Evolutionary conservation across 2,113 vertebrate genomes (phyloP).

Genomic region (Procavia capensis): DNA sequence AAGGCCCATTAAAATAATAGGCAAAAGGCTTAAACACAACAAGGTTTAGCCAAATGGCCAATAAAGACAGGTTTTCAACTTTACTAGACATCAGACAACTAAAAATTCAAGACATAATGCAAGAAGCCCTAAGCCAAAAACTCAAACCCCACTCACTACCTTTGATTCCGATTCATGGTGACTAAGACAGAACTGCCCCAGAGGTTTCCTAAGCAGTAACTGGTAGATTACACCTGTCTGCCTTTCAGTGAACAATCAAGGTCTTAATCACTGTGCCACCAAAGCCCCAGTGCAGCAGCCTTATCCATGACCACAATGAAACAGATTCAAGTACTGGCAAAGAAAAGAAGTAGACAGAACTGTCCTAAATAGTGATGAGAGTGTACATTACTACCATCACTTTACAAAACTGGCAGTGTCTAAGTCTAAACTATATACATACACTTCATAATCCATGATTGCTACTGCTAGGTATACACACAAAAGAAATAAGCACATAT

Average conservation of each 20-base stretch:
- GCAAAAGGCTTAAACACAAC: neutral
- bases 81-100: slow-evolving; percentile 9
- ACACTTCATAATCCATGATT: neutral
- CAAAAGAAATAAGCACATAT: neutral
- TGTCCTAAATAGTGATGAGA: too few relatives aligned
- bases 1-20: neutral
- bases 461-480: neutral
- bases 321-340: neutral
- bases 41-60: slow-evolving; percentile 32
- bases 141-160: too few relatives aligned
- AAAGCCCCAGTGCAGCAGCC: neutral
- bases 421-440: neutral
- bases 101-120: neutral
- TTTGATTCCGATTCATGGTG: too few relatives aligned
- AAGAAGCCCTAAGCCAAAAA: too few relatives aligned
- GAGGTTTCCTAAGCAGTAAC: too few relatives aligned
- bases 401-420: too few relatives aligned
- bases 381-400: too few relatives aligned
- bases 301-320: neutral
- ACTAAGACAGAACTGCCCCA: too few relatives aligned
- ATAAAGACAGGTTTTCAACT: slow-evolving; percentile 1
- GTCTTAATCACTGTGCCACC: too few relatives aligned
- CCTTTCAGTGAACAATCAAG: too few relatives aligned
- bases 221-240: too few relatives aligned
- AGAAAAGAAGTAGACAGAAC: neutral